phyloP scores from a whole-genome alignment of 2,888 invertebrate species.

The Macropis europaea region DNA sequence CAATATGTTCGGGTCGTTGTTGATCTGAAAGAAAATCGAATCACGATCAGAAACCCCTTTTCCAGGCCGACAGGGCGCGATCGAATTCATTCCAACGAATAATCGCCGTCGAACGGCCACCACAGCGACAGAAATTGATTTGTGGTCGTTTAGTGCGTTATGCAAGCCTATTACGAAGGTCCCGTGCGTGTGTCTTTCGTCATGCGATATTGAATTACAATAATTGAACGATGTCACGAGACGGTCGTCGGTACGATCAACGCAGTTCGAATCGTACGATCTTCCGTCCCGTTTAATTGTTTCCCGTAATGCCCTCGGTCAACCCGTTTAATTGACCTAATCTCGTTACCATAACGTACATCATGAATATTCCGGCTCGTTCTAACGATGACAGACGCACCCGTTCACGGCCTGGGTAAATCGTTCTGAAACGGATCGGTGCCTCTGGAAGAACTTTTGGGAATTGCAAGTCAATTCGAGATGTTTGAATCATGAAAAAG shows the following conservation, averaged over 20 bases:
- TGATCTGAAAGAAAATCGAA: slow-evolving; percentile 82
- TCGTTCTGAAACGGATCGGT: no score
- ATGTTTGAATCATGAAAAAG: no score
- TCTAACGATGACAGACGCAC: slow-evolving; percentile 16
- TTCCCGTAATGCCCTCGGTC: slow-evolving; percentile 11
- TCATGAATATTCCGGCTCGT: slow-evolving; percentile 27
- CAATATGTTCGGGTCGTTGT: slow-evolving; percentile 85
- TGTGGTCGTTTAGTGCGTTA: background rate
- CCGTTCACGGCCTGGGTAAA: background rate
- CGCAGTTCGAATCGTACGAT: background rate
- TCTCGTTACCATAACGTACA: slow-evolving; percentile 23
- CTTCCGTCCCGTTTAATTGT: slow-evolving; percentile 25
- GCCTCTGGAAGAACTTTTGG: no score
- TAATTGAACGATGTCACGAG: slow-evolving; percentile 19
- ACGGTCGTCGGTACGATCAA: background rate
- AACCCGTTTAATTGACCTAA: slow-evolving; percentile 19
- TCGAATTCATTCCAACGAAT: no score
- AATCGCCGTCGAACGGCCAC: no score
- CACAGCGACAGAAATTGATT: background rate
- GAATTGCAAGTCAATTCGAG: no score
- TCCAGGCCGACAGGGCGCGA: no score
- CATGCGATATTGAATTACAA: slow-evolving; percentile 33
- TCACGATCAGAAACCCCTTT: no score
- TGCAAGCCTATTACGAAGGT: background rate
- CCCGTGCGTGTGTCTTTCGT: background rate